Base-by-base conservation (phyloP, 2,113 vertebrate species). In the Corythaixoides concolor region DNA sequence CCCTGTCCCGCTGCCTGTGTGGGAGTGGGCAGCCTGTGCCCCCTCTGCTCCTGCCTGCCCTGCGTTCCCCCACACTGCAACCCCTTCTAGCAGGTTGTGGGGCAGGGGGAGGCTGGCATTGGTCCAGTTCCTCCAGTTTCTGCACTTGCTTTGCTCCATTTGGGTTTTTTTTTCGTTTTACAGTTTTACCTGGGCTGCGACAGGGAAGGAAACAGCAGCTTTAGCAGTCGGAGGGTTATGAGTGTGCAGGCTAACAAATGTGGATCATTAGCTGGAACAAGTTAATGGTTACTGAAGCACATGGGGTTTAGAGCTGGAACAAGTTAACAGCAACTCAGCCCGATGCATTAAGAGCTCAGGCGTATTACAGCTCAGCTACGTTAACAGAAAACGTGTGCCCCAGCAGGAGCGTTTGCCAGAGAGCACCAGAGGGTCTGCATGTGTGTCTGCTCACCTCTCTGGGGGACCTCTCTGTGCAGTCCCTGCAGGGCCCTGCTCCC, bases 201-300 rank as follows among this genome's bases (percentile, higher is more conserved):
- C 4, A 1, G 76, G 64, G 74, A 66, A n/a, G 59, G 66, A 45
- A 78, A 45, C 68, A 59, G 75, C 89, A 85, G 93, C 96, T 81
- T 85, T 67, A 69, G 58, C 37, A 24, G 23, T 12, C 1, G 5
- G 45, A 59, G 77, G 33, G 50, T 62, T 79, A 39, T 0, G 0
- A 0, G 56, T 85, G 78, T 84, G 63, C 63, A 78, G 73, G 58
- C 60, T 84, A 85, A 62, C 76, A 90, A 89, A 85, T 66, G 83
- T 68, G 63, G 81, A 84, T 92, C 89, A 62, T 89, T 92, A 96
- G 66, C 88, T 92, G 91, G 87, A 91, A 88, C 78, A 90, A 94
- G 87, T 85, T 84, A 95, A 88, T 96, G 64, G 91, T 88, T 80
- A 39, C 74, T 81, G 88, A 76, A 92, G 85, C 89, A 90, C 89